Base-by-base conservation (phyloP, 2,888 invertebrate genomes). In the Eupithecia tripunctaria region DNA sequence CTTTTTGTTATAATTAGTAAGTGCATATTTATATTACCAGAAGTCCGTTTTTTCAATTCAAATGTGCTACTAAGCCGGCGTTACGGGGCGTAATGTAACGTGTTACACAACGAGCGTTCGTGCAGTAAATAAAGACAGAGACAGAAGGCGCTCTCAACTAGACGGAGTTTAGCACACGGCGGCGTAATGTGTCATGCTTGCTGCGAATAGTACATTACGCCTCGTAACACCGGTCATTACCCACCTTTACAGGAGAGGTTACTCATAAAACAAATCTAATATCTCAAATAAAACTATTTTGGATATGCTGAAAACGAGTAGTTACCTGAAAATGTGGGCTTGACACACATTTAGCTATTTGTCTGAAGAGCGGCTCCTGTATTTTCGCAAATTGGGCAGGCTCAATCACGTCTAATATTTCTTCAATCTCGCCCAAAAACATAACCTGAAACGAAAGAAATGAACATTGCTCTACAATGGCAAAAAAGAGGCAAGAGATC, bases 381-480 rank as follows among this genome's bases (percentile, higher is more conserved):
- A 99, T 98, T 95, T 99, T 99, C 88, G 97, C 97, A 96, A 99
- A 99, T 95, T 99, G 99, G 83, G 98, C 97, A 82, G 99, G 99
- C 95, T 99, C 99, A 95, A 99, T 99, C 82, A 99, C 99, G 94
- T 99, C 99, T 91, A 99, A 95, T 86, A 99, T 98, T 95, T 99
- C 99, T 94, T 99, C 99, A 84, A 99, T 97, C 95, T 99, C 99
- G 78, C 99, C 99, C 89, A 99, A 96, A 95, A 99, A 99, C 99
- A 99, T 99, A 81, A 99, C 99, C 97, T 97, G 92, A 25, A 90
- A 80, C 59, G 4, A n/a, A 12, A 74, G 7, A 63, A 66, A 41
- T 70, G 3, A 56, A 47, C 69, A 59, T 65, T 67, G 51, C 18
- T 60, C 10, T 21, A 32, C 4, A 6, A 29, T 1, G 10, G 18